Conservation (phyloP, 2,888 invertebrate genomes). For the Pachliopta kotzebuea region DNA sequence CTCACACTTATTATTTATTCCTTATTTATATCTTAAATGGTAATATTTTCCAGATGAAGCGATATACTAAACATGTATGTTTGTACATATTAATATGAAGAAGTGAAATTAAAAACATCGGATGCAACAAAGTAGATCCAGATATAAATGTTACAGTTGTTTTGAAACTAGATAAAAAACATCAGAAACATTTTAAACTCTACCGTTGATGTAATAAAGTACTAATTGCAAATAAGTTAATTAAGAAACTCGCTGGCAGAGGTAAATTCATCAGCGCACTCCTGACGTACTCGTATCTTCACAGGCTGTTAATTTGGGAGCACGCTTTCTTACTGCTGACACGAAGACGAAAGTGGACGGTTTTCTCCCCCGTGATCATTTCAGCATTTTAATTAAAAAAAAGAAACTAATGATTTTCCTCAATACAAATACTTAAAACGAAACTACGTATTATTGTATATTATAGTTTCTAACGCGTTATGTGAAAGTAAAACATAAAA, state of each 20-base stretch:
- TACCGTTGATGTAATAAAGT: neutral
- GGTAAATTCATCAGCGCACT: conserved; percentile 16
- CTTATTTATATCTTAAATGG: too few species aligned
- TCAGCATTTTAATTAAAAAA: conserved; percentile 1
- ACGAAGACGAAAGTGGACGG: conserved; percentile 21
- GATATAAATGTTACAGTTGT: too few species aligned
- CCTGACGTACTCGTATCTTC: conserved; percentile 27
- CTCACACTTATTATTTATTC: too few species aligned
- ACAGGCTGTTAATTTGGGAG: conserved; percentile 71
- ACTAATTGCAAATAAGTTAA: conserved; percentile 25
- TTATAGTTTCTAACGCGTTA: conserved; percentile 8
- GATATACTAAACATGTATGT: too few species aligned
- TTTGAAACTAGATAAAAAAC: too few species aligned
- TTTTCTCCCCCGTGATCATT: conserved; percentile 21
- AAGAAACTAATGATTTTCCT: conserved; percentile 9
- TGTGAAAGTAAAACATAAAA: conserved; percentile 10
- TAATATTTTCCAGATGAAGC: too few species aligned
- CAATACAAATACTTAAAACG: conserved; percentile 1
- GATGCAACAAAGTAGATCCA: too few species aligned
- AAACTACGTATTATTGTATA: neutral
- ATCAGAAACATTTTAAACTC: too few species aligned
- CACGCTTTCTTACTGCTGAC: conserved; percentile 65
- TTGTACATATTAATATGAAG: too few species aligned
- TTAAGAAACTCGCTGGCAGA: conserved; percentile 16
- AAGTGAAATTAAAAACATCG: too few species aligned